phyloP scores from a whole-genome alignment of 2,888 invertebrate genomes.

The Protula sp. region DNA sequence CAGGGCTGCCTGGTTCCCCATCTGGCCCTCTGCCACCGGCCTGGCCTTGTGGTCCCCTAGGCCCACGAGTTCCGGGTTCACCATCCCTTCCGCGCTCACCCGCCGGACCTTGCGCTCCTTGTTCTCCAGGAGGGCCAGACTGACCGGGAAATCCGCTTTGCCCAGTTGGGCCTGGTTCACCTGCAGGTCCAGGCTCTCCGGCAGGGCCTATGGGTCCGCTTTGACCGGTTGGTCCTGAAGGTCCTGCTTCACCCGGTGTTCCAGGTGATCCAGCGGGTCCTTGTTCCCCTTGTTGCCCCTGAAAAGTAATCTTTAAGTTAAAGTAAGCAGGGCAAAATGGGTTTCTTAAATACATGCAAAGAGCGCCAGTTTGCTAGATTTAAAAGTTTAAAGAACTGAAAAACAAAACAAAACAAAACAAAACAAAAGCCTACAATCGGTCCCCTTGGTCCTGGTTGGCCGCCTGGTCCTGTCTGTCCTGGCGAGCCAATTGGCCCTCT shows the following conservation, averaged over 20 bases:
- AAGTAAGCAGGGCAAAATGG: too few relatives aligned
- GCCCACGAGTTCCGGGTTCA: conserved; percentile 8
- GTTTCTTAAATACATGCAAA: too few relatives aligned
- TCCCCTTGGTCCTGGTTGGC: conserved; percentile 11
- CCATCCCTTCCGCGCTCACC: conserved; percentile 11
- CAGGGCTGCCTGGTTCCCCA: conserved; percentile 4
- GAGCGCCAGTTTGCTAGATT: too few relatives aligned
- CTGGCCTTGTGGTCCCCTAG: conserved; percentile 4
- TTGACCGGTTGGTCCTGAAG: conserved; percentile 9
- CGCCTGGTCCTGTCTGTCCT: conserved; percentile 9
- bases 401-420: too few relatives aligned
- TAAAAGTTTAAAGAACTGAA: too few relatives aligned
- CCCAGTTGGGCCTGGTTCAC: conserved; percentile 2
- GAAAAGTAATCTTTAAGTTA: not conserved
- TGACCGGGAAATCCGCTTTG: conserved; percentile 5
- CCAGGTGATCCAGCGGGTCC: conserved; percentile 6
- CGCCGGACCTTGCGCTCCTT: conserved; percentile 6
- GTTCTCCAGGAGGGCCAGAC: conserved; percentile 4
- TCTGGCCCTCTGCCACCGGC: not conserved
- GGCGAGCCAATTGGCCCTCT: not conserved
- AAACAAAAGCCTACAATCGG: too few relatives aligned
- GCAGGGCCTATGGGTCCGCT: conserved; percentile 31
- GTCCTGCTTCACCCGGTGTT: conserved; percentile 14
- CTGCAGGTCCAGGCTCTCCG: conserved; percentile 26
- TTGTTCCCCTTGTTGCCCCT: not conserved